Percentiles rank a stretch among this genome's conserved stretches.
Evolutionary conservation across 2,888 invertebrate species (phyloP).

Genomic region (Meta bourneti): DNA sequence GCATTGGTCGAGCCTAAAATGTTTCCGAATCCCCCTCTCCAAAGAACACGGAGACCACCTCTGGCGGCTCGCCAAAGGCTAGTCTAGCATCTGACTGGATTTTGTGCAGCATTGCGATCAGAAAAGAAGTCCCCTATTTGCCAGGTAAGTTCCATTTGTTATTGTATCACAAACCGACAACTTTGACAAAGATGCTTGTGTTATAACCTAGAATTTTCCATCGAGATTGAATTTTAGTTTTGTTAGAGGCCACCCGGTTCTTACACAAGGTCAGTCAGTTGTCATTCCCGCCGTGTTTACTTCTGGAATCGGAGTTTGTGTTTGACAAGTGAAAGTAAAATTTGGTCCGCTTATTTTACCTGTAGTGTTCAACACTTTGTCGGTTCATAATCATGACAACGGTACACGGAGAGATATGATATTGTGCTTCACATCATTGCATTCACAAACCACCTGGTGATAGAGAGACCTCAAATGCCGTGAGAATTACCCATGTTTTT

Average conservation of each 20-base stretch:
- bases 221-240: too few species aligned
- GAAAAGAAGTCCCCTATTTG: background rate
- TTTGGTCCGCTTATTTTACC: background rate
- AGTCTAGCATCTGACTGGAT: background rate
- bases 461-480: too few species aligned
- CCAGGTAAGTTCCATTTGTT: background rate
- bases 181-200: background rate
- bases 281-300: conserved; percentile 51
- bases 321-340: background rate
- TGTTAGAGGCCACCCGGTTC: conserved; percentile 55
- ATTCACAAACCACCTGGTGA: too few species aligned
- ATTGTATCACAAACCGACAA: background rate
- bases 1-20: conserved; percentile 31
- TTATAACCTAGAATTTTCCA: too few species aligned
- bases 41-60: conserved; percentile 26
- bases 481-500: too few species aligned
- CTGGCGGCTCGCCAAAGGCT: conserved; percentile 27
- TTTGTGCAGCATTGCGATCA: background rate
- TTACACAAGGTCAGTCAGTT: conserved; percentile 62
- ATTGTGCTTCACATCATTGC: too few species aligned
- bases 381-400: background rate
- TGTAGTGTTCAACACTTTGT: background rate
- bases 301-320: background rate
- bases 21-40: conserved; percentile 46
- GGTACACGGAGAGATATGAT: too few species aligned